Percentiles rank a stretch among this genome's conserved stretches.
phyloP scores from a whole-genome alignment of 2,888 invertebrate genomes.

The Caenorhabditis sp. region DNA sequence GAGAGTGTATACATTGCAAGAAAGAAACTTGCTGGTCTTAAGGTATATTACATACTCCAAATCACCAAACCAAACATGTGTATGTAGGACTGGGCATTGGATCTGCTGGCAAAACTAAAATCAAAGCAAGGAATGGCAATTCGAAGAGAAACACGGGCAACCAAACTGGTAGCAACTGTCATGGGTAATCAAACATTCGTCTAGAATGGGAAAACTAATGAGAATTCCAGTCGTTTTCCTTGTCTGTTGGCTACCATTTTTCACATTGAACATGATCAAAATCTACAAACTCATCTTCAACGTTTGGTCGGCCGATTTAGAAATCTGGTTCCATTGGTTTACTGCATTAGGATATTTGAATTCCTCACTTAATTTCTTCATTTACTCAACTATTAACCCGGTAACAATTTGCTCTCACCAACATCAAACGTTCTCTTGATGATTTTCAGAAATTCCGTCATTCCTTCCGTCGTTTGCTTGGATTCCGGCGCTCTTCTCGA shows the following conservation, averaged over 20 bases:
- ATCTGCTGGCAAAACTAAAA: constrained; percentile 81
- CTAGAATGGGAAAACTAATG: not conserved
- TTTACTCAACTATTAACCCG: constrained; percentile 85
- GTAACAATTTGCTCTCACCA: too few relatives aligned
- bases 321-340: constrained; percentile 77
- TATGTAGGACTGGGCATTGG: constrained; percentile 78
- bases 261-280: constrained; percentile 84
- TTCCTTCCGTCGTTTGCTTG: constrained; percentile 80
- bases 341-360: constrained; percentile 84
- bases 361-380: constrained; percentile 85
- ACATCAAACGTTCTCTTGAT: not conserved
- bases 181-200: constrained; percentile 80
- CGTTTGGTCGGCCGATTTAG: constrained; percentile 75
- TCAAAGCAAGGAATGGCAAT: constrained; percentile 83
- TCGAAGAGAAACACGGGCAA: constrained; percentile 82
- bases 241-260: constrained; percentile 85
- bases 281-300: constrained; percentile 78
- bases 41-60: constrained; percentile 69
- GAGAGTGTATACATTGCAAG: constrained; percentile 82
- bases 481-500: constrained; percentile 74
- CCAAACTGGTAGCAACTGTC: constrained; percentile 84
- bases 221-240: constrained; percentile 85
- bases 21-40: constrained; percentile 82
- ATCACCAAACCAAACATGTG: not conserved
- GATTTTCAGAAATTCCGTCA: constrained; percentile 81